Conservation (phyloP, 1,140 invertebrate species). For the Archegozetes longisetosus region DNA sequence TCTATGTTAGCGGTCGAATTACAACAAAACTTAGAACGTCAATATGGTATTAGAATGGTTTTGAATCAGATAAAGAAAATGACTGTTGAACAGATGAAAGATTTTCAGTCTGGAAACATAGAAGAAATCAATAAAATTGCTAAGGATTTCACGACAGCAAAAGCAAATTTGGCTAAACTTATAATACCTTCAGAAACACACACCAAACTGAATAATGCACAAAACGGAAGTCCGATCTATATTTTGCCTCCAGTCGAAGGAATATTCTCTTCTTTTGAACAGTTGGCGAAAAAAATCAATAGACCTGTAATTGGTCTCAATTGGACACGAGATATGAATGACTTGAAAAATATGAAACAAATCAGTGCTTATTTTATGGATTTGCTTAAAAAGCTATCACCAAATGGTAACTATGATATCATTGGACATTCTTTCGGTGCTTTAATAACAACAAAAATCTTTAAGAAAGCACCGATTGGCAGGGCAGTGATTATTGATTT, state of each 20-base stretch:
- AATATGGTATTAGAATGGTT: conserved; percentile 51
- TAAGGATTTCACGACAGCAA: background rate
- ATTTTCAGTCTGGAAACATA: conserved; percentile 14
- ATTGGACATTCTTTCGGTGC: conserved; percentile 89
- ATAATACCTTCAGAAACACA: conserved; percentile 1
- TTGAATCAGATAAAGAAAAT: background rate
- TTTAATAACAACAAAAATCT: conserved; percentile 39
- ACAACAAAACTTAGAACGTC: conserved; percentile 81
- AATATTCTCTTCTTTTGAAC: conserved; percentile 24
- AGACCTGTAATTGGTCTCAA: conserved; percentile 12
- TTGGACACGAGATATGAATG: conserved; percentile 8
- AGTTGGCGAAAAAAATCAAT: background rate
- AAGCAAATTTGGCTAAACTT: background rate
- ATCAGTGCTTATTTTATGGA: background rate
- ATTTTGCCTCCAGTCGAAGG: conserved; percentile 17
- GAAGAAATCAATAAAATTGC: conserved; percentile 19
- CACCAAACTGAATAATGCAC: background rate
- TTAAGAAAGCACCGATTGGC: background rate
- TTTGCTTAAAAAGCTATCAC: conserved; percentile 2
- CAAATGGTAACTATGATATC: conserved; percentile 45
- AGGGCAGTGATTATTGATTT: background rate
- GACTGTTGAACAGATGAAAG: conserved; percentile 6
- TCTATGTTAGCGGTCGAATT: conserved; percentile 95
- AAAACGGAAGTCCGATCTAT: conserved; percentile 12
- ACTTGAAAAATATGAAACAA: conserved; percentile 2